Conservation (phyloP, 2,113 vertebrate species). For the Otolemur garnettii region DNA sequence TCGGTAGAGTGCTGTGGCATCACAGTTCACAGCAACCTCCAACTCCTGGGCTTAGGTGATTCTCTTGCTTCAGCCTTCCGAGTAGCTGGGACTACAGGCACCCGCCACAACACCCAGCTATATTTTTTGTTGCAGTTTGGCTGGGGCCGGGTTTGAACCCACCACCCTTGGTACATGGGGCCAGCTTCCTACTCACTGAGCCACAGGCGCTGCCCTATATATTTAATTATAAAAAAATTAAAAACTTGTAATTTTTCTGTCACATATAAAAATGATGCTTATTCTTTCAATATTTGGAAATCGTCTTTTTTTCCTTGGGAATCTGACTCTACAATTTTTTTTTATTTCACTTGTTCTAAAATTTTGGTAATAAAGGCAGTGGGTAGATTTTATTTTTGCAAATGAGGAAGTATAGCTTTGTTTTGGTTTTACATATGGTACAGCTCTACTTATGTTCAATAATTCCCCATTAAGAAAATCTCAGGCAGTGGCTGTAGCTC, state of each 20-base stretch:
- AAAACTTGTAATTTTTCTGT: background rate
- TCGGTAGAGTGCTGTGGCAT: too few relatives aligned
- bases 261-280: conserved; percentile 5
- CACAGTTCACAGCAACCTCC: too few relatives aligned
- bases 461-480: conserved; percentile 23
- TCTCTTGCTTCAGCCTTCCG: too few relatives aligned
- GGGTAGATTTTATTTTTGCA: conserved; percentile 15
- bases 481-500: background rate
- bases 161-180: too few relatives aligned
- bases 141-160: too few relatives aligned
- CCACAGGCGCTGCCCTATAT: too few relatives aligned
- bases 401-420: conserved; percentile 7
- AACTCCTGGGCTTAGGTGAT: too few relatives aligned
- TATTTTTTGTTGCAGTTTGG: too few relatives aligned
- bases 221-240: background rate
- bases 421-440: background rate
- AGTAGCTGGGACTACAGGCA: too few relatives aligned
- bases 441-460: conserved; percentile 3
- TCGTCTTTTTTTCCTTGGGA: conserved; percentile 3
- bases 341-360: conserved; percentile 50
- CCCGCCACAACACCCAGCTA: too few relatives aligned
- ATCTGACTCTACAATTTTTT: conserved; percentile 18
- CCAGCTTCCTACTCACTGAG: too few relatives aligned
- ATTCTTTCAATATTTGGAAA: background rate
- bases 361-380: conserved; percentile 18